A percentile compares a stretch with the other conserved stretches of the same genome.
phyloP scores from a whole-genome alignment of 2,113 vertebrate genomes.

The Synchiropus splendidus region DNA sequence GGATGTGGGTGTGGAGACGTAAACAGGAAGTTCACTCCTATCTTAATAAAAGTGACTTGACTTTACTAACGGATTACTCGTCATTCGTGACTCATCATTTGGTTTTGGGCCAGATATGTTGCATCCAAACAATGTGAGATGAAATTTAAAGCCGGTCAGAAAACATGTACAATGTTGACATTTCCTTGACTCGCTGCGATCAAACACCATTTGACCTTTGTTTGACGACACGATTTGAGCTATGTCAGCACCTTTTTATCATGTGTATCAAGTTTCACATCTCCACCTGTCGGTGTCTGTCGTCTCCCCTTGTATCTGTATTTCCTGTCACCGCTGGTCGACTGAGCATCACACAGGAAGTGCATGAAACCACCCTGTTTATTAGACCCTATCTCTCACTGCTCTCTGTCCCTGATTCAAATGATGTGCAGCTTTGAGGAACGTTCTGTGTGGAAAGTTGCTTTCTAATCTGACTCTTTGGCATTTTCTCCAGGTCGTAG shows the following conservation, averaged over 20 bases:
- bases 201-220: not conserved
- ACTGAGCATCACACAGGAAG: slow-evolving; percentile 56
- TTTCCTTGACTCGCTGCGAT: too few species aligned
- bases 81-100: too few species aligned
- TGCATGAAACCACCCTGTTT: slow-evolving; percentile 12
- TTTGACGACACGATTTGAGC: not conserved
- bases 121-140: too few species aligned
- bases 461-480: not conserved
- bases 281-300: not conserved
- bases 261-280: not conserved
- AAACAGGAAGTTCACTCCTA: too few species aligned
- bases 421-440: slow-evolving; percentile 11
- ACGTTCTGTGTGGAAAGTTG: slow-evolving; percentile 15
- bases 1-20: too few species aligned
- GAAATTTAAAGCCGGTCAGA: too few species aligned
- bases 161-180: too few species aligned
- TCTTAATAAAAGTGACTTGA: too few species aligned
- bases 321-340: slow-evolving; percentile 27
- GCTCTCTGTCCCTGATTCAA: not conserved
- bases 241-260: slow-evolving; percentile 7
- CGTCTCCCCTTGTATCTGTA: slow-evolving; percentile 24
- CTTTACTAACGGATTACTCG: too few species aligned
- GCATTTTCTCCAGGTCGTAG: too few species aligned
- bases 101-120: too few species aligned
- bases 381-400: slow-evolving; percentile 12